Evolutionary conservation across 2,888 invertebrate species (phyloP).

Genomic region (Pinctada fucata): DNA sequence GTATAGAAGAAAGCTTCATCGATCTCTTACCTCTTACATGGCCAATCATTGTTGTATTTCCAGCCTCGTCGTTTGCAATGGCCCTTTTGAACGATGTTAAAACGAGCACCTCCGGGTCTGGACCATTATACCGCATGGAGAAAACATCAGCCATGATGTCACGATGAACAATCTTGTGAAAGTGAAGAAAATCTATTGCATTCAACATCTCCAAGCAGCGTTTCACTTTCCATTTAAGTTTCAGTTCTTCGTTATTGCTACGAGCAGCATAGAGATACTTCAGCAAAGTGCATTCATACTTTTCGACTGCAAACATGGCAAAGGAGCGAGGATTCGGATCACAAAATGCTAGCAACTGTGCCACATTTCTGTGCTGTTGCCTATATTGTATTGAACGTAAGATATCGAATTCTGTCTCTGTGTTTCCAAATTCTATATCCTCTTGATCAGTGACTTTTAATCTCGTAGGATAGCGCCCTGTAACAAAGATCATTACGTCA

Average conservation of each 20-base stretch:
- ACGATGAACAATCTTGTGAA: slow-evolving; percentile 7
- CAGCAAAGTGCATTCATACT: neutral
- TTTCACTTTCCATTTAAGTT: neutral
- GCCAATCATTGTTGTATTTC: neutral
- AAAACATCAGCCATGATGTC: slow-evolving; percentile 5
- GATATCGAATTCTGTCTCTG: slow-evolving; percentile 8
- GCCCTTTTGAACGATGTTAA: neutral
- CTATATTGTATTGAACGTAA: neutral
- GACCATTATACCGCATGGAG: neutral
- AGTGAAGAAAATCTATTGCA: slow-evolving; percentile 10
- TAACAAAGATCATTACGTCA: neutral
- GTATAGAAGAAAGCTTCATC: too few species aligned
- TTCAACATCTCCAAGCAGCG: neutral
- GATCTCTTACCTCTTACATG: neutral
- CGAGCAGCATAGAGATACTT: neutral
- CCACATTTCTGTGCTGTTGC: slow-evolving; percentile 2
- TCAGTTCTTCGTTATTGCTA: neutral
- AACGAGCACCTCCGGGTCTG: neutral
- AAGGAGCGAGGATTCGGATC: neutral
- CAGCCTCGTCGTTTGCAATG: neutral
- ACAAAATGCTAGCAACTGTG: slow-evolving; percentile 5
- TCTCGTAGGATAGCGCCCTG: neutral
- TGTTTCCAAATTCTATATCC: neutral
- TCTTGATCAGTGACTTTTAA: neutral
- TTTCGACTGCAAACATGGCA: neutral